Conservation (phyloP, 2,113 vertebrate genomes). For the Piaya cayana region DNA sequence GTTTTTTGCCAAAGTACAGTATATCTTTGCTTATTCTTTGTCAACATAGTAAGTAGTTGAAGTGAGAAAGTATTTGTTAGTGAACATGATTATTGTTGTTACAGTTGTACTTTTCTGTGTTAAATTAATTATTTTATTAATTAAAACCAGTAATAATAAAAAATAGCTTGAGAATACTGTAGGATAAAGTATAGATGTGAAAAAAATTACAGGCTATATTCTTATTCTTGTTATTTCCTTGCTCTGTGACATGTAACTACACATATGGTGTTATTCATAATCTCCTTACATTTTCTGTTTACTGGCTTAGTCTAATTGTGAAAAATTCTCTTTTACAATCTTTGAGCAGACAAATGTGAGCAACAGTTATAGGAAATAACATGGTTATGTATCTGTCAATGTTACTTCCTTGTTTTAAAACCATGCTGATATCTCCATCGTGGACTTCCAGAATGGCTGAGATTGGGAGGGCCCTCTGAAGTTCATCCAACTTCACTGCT, state of each 20-base stretch:
- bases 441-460: neutral
- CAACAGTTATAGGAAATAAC: neutral
- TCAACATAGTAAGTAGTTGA: neutral
- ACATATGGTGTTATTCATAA: neutral
- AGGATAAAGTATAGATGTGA: neutral
- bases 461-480: neutral
- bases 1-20: constrained; percentile 95
- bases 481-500: neutral
- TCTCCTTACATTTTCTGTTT: neutral
- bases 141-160: neutral
- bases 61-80: neutral
- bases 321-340: neutral
- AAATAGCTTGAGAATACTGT: neutral
- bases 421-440: neutral
- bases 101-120: neutral
- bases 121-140: neutral
- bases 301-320: neutral
- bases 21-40: constrained; percentile 55
- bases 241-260: neutral
- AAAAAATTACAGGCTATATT: neutral
- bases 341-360: neutral
- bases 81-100: neutral
- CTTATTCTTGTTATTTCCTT: neutral
- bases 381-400: neutral
- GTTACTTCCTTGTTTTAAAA: neutral